A percentile compares a stretch with the other conserved stretches of the same genome.
These are phyloP conservation scores for Machaerirhynchus nigripectus DNA, from an alignment of 2,113 vertebrate genomes.

Conservation along the genomic window DNA sequence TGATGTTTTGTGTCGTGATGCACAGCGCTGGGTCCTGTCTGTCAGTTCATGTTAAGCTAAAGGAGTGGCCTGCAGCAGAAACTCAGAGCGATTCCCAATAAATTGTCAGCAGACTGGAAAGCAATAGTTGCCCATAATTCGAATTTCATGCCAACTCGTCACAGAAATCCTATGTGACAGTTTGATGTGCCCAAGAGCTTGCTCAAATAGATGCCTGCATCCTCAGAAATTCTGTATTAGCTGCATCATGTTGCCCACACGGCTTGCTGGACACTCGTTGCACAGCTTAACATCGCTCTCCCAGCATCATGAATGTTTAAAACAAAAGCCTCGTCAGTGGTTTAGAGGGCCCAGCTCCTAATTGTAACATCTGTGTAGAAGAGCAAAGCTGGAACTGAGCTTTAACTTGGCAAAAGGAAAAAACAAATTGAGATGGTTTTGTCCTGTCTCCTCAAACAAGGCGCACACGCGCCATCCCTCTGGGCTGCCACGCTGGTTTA, in stretches of 20 bases:
- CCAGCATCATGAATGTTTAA: neutral
- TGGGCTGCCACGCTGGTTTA: neutral
- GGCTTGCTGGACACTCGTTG: neutral
- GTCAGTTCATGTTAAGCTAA: constrained; percentile 46
- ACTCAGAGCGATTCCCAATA: neutral
- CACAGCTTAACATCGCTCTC: neutral
- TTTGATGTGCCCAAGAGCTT: neutral
- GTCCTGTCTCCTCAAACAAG: neutral
- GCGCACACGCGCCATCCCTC: fast-evolving
- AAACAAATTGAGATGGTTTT: neutral
- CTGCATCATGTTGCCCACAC: neutral
- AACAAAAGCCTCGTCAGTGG: neutral
- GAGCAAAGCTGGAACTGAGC: neutral
- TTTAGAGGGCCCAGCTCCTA: neutral
- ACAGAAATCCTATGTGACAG: constrained; percentile 13
- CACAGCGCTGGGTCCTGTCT: neutral
- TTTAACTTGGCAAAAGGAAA: neutral
- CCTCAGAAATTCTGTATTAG: neutral
- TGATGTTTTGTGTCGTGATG: neutral
- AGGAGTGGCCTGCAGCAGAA: constrained; percentile 17
- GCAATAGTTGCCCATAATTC: constrained; percentile 46
- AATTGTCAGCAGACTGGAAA: constrained; percentile 52
- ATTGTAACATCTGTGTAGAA: constrained; percentile 6
- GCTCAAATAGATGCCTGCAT: constrained; percentile 14
- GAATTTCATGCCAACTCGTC: constrained; percentile 42